Evolutionary conservation across 37 sponge, comb jelly and placozoan genomes (phyloP).

Genomic region (Crambe crambe): DNA sequence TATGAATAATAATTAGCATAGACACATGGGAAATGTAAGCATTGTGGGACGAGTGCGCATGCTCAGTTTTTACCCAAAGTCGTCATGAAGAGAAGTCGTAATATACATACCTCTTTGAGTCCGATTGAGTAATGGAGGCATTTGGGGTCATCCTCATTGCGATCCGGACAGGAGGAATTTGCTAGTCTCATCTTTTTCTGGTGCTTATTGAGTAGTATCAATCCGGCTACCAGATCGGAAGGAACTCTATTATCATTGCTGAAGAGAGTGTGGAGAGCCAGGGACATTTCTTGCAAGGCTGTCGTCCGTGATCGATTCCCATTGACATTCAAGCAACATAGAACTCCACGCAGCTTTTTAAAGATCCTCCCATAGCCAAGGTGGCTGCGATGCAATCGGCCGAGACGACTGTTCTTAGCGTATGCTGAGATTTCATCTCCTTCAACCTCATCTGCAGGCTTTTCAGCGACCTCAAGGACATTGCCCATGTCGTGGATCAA

Average conservation of each 20-base stretch:
- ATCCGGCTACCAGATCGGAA: conserved; percentile 25
- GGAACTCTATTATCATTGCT: conserved; percentile 6
- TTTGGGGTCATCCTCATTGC: neutral
- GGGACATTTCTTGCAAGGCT: conserved; percentile 29
- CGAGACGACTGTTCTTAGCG: conserved; percentile 3
- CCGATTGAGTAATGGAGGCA: neutral
- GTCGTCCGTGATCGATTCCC: conserved; percentile 22
- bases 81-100: too few relatives aligned
- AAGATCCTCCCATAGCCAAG: neutral
- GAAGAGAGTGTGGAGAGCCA: conserved; percentile 25
- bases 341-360: neutral
- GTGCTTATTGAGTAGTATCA: conserved; percentile 16
- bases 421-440: neutral
- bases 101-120: neutral
- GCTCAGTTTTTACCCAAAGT: too few relatives aligned
- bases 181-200: conserved; percentile 9
- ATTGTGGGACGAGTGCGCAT: too few relatives aligned
- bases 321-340: conserved; percentile 8
- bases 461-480: neutral
- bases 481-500: neutral
- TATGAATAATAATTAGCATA: too few relatives aligned
- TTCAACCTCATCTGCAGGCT: neutral
- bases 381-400: neutral
- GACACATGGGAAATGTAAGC: too few relatives aligned
- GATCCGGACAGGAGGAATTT: neutral